Conservation (phyloP, 1,140 invertebrate species). For the Trichonephila inaurata region DNA sequence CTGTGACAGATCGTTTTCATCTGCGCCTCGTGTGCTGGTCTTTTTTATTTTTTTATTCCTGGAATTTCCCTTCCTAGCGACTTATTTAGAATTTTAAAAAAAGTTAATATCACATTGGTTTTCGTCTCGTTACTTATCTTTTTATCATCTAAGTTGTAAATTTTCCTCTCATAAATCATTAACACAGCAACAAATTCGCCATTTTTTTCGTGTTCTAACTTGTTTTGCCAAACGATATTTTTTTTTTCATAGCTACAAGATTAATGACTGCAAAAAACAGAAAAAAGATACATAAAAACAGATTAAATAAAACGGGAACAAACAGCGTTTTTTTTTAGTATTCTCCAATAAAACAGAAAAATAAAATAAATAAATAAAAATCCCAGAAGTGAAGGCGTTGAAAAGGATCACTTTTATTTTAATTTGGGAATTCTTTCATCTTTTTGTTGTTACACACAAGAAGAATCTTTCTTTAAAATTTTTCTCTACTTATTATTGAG, state of each 20-base stretch:
- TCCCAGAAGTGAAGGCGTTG: neutral
- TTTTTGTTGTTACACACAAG: neutral
- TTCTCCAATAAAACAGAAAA: constrained; percentile 2
- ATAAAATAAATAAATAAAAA: neutral
- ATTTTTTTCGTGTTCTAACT: neutral
- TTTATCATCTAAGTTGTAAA: constrained; percentile 11
- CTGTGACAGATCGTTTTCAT: constrained; percentile 37
- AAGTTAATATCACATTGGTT: constrained; percentile 6
- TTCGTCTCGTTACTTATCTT: constrained; percentile 42
- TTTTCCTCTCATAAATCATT: neutral
- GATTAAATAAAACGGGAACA: constrained; percentile 31
- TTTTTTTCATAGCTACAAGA: neutral
- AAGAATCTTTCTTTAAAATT: neutral
- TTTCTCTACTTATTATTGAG: neutral
- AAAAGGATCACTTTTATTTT: neutral
- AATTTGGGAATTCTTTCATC: neutral
- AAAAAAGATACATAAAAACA: neutral
- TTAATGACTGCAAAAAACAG: neutral
- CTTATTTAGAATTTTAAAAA: neutral
- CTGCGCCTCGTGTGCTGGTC: neutral
- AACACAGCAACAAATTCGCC: constrained; percentile 10
- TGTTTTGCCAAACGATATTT: neutral
- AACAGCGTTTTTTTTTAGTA: neutral
- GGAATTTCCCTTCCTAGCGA: neutral
- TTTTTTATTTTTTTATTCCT: neutral